phyloP scores from a whole-genome alignment of 1,140 invertebrate genomes.

The Diuraphis noxia region DNA sequence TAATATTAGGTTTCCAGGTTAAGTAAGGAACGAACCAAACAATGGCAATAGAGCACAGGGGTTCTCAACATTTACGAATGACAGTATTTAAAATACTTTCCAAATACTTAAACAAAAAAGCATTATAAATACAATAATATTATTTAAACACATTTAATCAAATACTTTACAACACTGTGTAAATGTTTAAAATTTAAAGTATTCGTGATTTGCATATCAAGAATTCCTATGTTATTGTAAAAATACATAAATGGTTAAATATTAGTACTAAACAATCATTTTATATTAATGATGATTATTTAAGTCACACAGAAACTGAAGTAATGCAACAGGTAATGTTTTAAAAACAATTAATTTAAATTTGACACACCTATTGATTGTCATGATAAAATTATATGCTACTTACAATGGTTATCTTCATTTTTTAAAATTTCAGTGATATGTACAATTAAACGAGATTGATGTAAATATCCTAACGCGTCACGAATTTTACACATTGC shows the following conservation, averaged over 20 bases:
- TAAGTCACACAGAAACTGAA: neutral
- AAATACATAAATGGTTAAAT: neutral
- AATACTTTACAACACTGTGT: no score
- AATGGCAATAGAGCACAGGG: no score
- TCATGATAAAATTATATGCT: neutral
- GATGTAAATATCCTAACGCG: neutral
- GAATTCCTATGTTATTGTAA: neutral
- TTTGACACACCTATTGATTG: neutral
- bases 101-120: no score
- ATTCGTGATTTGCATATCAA: no score
- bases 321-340: neutral
- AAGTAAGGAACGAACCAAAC: no score
- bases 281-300: neutral
- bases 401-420: conserved; percentile 35
- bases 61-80: no score
- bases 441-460: neutral
- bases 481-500: neutral
- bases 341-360: neutral
- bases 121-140: no score
- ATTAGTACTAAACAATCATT: neutral
- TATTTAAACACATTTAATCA: no score
- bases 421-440: conserved; percentile 25
- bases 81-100: no score
- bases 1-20: no score
- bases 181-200: neutral